phyloP scores from a whole-genome alignment of 2,113 vertebrate species.

The Leptocoma aspasia region DNA sequence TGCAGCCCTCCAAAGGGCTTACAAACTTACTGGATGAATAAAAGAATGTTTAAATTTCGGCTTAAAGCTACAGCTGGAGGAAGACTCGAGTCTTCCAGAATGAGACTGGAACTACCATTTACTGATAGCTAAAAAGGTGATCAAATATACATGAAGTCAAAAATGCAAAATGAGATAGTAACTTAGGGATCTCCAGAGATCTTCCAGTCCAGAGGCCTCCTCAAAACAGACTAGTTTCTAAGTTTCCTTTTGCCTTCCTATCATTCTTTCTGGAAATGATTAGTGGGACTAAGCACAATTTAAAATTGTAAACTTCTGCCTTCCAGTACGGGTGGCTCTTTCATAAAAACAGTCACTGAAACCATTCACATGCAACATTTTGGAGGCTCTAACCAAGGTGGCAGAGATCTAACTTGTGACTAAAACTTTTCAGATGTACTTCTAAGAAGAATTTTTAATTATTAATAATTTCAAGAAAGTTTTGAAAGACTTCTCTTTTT shows the following conservation, averaged over 20 bases:
- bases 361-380: not conserved
- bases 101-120: not conserved
- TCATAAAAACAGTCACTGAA: not conserved
- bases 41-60: not conserved
- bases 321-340: not conserved
- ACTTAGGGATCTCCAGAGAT: not conserved
- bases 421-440: not conserved
- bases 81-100: not conserved
- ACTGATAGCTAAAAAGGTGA: not conserved
- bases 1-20: not conserved
- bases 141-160: not conserved
- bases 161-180: not conserved
- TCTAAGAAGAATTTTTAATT: not conserved
- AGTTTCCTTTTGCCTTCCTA: not conserved
- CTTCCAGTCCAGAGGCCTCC: not conserved
- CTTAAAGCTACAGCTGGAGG: not conserved
- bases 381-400: not conserved
- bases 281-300: not conserved
- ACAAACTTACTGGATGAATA: not conserved
- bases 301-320: not conserved
- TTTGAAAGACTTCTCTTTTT: not conserved
- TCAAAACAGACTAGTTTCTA: not conserved
- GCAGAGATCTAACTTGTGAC: not conserved
- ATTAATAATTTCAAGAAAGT: fast-evolving
- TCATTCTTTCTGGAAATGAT: not conserved